Evolutionary conservation across 2,797 vertebrate genomes (phyloP), one percentile per base, ranked within the genome.

Genomic region (Tauraco hartlaubi): DNA sequence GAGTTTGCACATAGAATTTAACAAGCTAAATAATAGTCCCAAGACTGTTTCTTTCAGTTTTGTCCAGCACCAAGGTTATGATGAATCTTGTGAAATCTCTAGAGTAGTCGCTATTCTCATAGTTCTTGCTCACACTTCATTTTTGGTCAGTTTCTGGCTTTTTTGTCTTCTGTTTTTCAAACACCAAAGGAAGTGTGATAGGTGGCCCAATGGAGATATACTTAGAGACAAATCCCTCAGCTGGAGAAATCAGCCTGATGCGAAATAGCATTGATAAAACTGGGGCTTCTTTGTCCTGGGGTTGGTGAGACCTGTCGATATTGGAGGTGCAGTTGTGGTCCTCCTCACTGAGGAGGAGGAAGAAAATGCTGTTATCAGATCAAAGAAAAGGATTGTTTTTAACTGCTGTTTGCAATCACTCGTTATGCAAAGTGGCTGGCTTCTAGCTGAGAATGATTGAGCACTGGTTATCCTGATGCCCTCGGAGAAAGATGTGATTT

Each of bases 71-170:
- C 33, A 49, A 68, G 62, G 67, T 92, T 85, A 73, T 39, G 80
- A 76, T 68, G 83, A 77, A 84, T 67, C 41, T 94, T 91, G 68
- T 89, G 73, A 96, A 96, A 89, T 84, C 56, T 84, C 89, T 73
- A 23, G 64, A 55, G 37, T 19, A 89, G 25, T 78, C 9, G 2
- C 62, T 88, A 6, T 95, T 78, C 43, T n/a, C 72, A 33, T 81
- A 85, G n/a, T 86, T 82, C 59, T 94, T 89, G 59, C 31, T 94
- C 79, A 82, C 81, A 49, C 49, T 81, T 89, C 52, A 61, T 92
- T 92, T 95, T 93, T 62, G 54, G 79, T 79, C 28, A 4, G 12
- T 95, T 91, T 37, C 22, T 88, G 48, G 17, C 7, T 44, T 43
- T 55, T 46, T 46, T 86, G 76, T 43, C 26, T 86, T 59, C 51